Percentiles rank a stretch among this genome's conserved stretches.
Evolutionary conservation across 2,113 vertebrate species (phyloP).

Genomic region (Lates calcarifer): DNA sequence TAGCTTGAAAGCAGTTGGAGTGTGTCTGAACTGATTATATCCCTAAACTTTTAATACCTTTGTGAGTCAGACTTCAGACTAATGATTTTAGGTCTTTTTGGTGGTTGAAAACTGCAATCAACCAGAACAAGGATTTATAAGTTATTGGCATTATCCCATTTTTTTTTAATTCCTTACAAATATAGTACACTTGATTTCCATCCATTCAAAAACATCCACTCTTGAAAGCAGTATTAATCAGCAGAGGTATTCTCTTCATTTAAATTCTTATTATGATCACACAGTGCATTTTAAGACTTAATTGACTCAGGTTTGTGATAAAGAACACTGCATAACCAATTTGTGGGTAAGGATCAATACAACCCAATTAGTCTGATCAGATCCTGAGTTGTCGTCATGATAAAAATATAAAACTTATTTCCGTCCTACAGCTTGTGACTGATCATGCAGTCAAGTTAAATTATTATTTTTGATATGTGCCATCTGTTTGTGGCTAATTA

Average conservation of each 20-base stretch:
- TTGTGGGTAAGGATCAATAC: constrained; percentile 13
- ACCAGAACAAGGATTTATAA: background rate
- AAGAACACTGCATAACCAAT: constrained; percentile 7
- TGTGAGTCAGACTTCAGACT: background rate
- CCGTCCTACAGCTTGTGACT: constrained; percentile 28
- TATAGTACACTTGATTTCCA: background rate
- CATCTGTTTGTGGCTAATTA: constrained; percentile 68
- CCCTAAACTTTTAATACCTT: background rate
- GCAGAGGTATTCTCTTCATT: background rate
- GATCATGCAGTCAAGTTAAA: constrained; percentile 48
- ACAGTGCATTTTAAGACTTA: background rate
- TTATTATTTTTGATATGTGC: constrained; percentile 53
- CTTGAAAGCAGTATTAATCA: background rate
- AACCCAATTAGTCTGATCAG: constrained; percentile 32
- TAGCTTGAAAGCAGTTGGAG: background rate
- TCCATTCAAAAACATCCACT: background rate
- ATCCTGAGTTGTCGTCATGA: constrained; percentile 27
- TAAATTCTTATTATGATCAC: constrained; percentile 7
- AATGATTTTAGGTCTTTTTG: background rate
- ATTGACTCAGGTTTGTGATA: background rate
- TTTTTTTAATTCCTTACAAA: background rate
- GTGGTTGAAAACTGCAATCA: background rate
- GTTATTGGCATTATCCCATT: background rate
- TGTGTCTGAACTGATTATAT: background rate
- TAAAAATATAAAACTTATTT: constrained; percentile 30